Percentiles rank a stretch among this genome's conserved stretches.
Conservation (phyloP, 2,888 invertebrate species). For the Campopleginae sp. region DNA sequence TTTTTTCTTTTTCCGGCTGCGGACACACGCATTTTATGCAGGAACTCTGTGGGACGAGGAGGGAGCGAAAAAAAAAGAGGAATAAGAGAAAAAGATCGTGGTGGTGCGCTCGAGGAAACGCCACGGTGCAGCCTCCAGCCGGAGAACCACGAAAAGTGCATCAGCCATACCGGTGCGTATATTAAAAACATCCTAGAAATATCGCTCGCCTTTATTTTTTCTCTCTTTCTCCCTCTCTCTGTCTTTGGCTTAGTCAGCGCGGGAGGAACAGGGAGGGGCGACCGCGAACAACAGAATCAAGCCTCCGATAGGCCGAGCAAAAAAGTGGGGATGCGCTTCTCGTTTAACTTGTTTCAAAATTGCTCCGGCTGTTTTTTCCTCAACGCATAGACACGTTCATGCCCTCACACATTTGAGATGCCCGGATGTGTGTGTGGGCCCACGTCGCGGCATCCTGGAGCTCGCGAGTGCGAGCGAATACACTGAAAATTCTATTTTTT, state of each 20-base stretch:
- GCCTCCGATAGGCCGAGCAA: conserved; percentile 47
- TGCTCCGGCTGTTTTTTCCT: conserved; percentile 71
- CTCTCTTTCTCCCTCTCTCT: conserved; percentile 9
- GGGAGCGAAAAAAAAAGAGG: conserved; percentile 11
- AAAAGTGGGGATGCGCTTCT: conserved; percentile 69
- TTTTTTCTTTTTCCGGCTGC: conserved; percentile 29
- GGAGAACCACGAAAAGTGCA: conserved; percentile 34
- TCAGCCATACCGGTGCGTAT: conserved; percentile 18
- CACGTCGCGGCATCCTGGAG: background rate
- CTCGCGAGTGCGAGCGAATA: conserved; percentile 2
- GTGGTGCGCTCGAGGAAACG: background rate
- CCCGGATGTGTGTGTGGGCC: background rate
- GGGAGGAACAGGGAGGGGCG: conserved; percentile 11
- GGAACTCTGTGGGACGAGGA: conserved; percentile 29
- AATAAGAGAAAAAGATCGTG: conserved; percentile 31
- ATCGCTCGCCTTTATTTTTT: conserved; percentile 11
- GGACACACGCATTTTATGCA: conserved; percentile 47
- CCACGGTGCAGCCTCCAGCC: conserved; percentile 10
- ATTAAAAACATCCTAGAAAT: conserved; percentile 39
- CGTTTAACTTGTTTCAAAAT: conserved; percentile 73
- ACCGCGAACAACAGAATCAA: conserved; percentile 47
- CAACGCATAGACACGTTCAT: conserved; percentile 17
- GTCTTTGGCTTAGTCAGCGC: conserved; percentile 10
- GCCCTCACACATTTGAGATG: background rate
- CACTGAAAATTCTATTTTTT: too few relatives aligned